Base-by-base conservation (phyloP, 1,140 invertebrate genomes). In the Anoplolepis gracilipes region DNA sequence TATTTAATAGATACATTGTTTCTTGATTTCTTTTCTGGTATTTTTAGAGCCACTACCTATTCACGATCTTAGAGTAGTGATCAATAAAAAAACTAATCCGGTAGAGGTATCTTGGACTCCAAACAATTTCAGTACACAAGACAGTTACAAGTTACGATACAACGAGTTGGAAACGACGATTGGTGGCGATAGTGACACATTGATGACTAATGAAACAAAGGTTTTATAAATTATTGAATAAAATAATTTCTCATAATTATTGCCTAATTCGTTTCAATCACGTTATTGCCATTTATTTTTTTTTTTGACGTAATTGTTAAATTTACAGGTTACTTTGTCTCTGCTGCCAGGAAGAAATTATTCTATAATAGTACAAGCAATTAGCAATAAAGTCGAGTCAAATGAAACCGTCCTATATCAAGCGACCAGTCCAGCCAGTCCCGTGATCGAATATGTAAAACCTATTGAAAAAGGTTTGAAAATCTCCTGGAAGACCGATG, bases 401-500 rank as follows among this genome's bases (percentile, higher is more conserved):
- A 97, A 98, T 91, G 97, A 97, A 92, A 97, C 96, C 16, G 94
- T 96, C 28, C 95, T 98, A n/a, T 97, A 96, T 91, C 97, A 97
- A 89, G 97, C 97, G 0, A 98, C 98, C 3, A 96, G 96, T 72
- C 98, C 98, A 10, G 97, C 98, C 33, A 97, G 98, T 69, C 98
- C 98, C 1, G 98, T 98, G 79, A 98, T 98, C 79, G 97, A 98
- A 92, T 97, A 98, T 91, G 93, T 98, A 30, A 97, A 97, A 92
- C 96, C 97, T 1, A 97, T 98, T 61, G 96, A 96, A 25, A 96
- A 96, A 91, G 97, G 97, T 4, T 94, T 99, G 72, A 98, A 98
- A 87, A 98, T 99, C 49, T 98, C 98, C 13, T 99, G 98, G 98
- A 98, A 98, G 95, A 98, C 97, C 79, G 98, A 99, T 93, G 98